These are phyloP conservation scores for Sinocyclocheilus anophthalmus DNA, from an alignment of 2,113 vertebrate genomes.

Conservation along the genomic window DNA sequence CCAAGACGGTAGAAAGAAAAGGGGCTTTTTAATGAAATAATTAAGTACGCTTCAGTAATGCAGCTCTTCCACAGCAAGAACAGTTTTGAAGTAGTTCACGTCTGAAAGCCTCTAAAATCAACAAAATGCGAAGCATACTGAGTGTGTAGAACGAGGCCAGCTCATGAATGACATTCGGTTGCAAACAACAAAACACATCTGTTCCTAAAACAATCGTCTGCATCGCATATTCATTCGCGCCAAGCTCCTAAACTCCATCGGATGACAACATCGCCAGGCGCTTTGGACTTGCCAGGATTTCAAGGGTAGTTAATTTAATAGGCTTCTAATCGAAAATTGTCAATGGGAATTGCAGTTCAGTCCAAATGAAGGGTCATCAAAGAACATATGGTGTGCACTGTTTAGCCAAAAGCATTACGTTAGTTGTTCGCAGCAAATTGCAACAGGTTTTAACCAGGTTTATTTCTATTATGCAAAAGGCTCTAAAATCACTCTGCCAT, in stretches of 20 bases:
- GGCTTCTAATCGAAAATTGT: slow-evolving; percentile 41
- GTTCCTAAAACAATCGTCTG: neutral
- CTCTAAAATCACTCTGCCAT: slow-evolving; percentile 20
- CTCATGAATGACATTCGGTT: neutral
- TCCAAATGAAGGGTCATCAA: slow-evolving; percentile 38
- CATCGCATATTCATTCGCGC: neutral
- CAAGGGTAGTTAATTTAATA: slow-evolving; percentile 50
- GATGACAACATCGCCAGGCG: neutral
- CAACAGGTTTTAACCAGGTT: slow-evolving; percentile 43
- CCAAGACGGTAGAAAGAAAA: neutral
- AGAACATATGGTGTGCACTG: slow-evolving; percentile 35
- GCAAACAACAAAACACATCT: slow-evolving; percentile 8
- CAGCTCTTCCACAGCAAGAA: neutral
- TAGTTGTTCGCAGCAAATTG: slow-evolving; percentile 32
- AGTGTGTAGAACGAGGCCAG: neutral
- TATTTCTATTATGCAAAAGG: slow-evolving; percentile 38
- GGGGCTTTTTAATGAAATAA: neutral
- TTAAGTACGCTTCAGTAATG: neutral
- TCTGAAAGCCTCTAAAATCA: neutral
- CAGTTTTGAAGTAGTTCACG: neutral
- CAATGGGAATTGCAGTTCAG: slow-evolving; percentile 4
- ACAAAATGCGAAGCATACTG: neutral
- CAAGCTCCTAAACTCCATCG: neutral
- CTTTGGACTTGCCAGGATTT: slow-evolving; percentile 32
- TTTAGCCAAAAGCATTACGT: slow-evolving; percentile 33